Evolutionary conservation across 2,797 vertebrate species (phyloP).

Genomic region (Hozukius guyotensis): DNA sequence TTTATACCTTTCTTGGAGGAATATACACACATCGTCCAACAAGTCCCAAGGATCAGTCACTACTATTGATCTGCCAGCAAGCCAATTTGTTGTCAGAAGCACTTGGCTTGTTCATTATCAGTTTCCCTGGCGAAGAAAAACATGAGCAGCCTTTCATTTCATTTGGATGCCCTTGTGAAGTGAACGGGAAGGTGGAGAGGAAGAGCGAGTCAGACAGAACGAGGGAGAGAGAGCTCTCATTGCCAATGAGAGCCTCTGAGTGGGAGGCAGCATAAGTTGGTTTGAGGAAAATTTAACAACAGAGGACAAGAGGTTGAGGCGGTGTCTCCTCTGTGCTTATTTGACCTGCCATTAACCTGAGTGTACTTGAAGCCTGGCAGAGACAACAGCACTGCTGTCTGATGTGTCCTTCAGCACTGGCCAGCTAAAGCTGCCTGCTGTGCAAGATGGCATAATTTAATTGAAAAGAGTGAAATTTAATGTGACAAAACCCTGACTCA

Average conservation of each 20-base stretch:
- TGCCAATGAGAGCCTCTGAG: conserved; percentile 46
- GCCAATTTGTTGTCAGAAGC: conserved; percentile 50
- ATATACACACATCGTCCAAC: not conserved
- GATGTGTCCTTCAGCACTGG: conserved; percentile 58
- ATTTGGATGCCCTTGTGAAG: conserved; percentile 49
- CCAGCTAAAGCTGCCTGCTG: conserved; percentile 31
- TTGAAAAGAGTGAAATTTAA: conserved; percentile 60
- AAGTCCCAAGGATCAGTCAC: conserved; percentile 33
- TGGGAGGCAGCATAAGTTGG: conserved; percentile 58
- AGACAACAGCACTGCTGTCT: conserved; percentile 32
- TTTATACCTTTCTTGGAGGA: not conserved
- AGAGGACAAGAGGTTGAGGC: conserved; percentile 49
- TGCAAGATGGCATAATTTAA: conserved; percentile 52
- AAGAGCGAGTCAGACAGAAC: conserved; percentile 17
- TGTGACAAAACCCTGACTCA: conserved; percentile 69
- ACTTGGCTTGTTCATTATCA: conserved; percentile 49
- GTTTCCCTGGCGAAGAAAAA: conserved; percentile 50
- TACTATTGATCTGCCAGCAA: conserved; percentile 55
- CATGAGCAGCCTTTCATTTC: conserved; percentile 47
- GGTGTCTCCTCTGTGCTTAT: conserved; percentile 43
- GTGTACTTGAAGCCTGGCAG: conserved; percentile 52
- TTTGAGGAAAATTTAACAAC: conserved; percentile 46
- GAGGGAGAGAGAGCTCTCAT: conserved; percentile 25
- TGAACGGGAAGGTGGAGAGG: conserved; percentile 38
- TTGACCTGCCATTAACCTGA: conserved; percentile 65